phyloP scores from a whole-genome alignment of 2,113 vertebrate genomes.

The Brachypodius melanocephalos region DNA sequence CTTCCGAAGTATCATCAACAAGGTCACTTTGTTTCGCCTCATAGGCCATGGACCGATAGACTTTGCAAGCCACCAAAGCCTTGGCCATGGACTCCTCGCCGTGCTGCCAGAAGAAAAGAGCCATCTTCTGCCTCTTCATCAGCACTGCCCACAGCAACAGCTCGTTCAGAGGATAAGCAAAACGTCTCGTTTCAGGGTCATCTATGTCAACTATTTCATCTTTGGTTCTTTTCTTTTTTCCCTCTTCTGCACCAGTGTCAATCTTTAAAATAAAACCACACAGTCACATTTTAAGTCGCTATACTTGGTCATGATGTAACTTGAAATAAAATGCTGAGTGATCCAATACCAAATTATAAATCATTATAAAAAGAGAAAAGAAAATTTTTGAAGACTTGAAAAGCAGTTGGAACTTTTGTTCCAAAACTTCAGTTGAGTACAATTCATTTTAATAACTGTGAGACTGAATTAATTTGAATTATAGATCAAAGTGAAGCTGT shows the following conservation, averaged over 20 bases:
- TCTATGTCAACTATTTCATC: conserved; percentile 98
- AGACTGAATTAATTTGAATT: neutral
- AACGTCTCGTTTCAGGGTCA: conserved; percentile 92
- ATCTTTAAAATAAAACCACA: conserved; percentile 65
- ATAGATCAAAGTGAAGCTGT: neutral
- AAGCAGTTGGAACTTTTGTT: neutral
- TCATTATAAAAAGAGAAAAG: neutral
- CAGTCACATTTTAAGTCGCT: neutral
- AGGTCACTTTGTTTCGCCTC: conserved; percentile 98
- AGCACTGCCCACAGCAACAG: conserved; percentile 96
- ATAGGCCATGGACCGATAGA: conserved; percentile 93
- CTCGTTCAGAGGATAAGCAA: conserved; percentile 97
- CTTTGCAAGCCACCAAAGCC: conserved; percentile 94
- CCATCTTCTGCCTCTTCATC: conserved; percentile 98
- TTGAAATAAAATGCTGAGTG: neutral
- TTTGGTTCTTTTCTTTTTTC: conserved; percentile 91
- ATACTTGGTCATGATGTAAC: neutral
- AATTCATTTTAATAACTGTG: neutral
- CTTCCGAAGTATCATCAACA: conserved; percentile 95
- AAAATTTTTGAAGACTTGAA: neutral
- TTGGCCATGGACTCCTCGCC: conserved; percentile 99
- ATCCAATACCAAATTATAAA: neutral
- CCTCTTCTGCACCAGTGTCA: conserved; percentile 83
- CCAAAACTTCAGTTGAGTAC: neutral
- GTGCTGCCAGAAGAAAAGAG: conserved; percentile 98